Evolutionary conservation across 2,888 invertebrate species (phyloP).

Genomic region (Piscicola geometra): DNA sequence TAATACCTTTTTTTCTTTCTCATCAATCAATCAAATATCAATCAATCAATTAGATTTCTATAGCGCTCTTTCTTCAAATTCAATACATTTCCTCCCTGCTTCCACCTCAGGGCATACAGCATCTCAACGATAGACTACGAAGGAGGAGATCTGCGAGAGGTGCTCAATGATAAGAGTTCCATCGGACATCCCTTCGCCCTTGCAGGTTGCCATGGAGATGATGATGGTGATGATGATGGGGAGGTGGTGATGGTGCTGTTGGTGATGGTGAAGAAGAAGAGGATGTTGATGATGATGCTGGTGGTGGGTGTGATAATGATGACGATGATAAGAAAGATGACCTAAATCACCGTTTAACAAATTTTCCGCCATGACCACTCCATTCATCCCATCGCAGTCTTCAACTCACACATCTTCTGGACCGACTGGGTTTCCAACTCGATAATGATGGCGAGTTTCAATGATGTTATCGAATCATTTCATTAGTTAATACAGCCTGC

Average conservation of each 20-base stretch:
- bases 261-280: conserved; percentile 2
- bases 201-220: conserved; percentile 53
- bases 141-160: conserved; percentile 68
- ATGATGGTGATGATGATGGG: conserved; percentile 3
- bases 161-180: conserved; percentile 70
- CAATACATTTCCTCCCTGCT: too few species aligned
- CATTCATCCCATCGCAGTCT: conserved; percentile 58
- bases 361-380: too few species aligned
- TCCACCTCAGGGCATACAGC: conserved; percentile 68
- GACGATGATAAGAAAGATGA: too few species aligned
- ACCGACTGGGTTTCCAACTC: conserved; percentile 87
- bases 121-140: conserved; percentile 78
- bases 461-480: too few species aligned
- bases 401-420: conserved; percentile 84
- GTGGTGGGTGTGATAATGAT: too few species aligned
- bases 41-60: too few species aligned
- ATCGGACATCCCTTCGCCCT: conserved; percentile 81
- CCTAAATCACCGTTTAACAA: too few species aligned
- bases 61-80: too few species aligned
- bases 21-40: too few species aligned
- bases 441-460: too few species aligned
- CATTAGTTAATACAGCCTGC: too few species aligned
- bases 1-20: too few species aligned
- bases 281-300: conserved; percentile 14
- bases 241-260: conserved; percentile 6